These are phyloP conservation scores for Phylloscopus trochiloides DNA, from an alignment of 2,113 vertebrate species.

Conservation along the genomic window DNA sequence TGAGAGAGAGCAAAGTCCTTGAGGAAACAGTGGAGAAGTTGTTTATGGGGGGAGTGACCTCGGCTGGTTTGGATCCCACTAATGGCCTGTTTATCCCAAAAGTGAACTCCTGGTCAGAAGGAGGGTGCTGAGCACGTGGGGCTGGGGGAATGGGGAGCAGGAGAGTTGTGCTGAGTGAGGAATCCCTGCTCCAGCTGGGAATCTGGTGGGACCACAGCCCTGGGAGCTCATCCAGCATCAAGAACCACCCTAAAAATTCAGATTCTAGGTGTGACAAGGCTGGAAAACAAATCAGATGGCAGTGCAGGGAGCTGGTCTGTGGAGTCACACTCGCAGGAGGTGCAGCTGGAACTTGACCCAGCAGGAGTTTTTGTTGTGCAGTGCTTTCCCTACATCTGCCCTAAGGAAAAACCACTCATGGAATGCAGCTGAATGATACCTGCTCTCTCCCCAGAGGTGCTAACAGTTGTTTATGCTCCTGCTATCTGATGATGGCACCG, in stretches of 20 bases:
- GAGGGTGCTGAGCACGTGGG: background rate
- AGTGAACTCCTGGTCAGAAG: background rate
- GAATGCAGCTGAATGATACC: background rate
- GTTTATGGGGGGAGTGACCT: background rate
- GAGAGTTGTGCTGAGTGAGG: background rate
- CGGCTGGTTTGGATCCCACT: background rate
- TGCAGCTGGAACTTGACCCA: background rate
- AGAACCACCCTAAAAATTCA: background rate
- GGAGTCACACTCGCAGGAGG: background rate
- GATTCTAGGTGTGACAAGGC: background rate
- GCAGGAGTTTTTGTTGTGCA: background rate
- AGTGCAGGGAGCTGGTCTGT: background rate
- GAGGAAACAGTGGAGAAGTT: background rate
- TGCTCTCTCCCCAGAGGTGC: background rate
- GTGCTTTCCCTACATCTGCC: background rate
- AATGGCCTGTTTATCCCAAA: background rate
- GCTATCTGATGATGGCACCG: background rate
- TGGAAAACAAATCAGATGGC: background rate
- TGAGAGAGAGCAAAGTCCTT: slow-evolving; percentile 2
- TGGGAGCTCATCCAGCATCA: background rate
- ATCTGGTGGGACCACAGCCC: background rate
- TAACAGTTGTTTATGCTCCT: background rate
- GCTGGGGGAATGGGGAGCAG: background rate
- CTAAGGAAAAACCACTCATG: background rate
- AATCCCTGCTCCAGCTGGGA: background rate